Evolutionary conservation across 37 sponge, comb jelly and placozoan species (phyloP).

Genomic region (Petrosia ficiformis): DNA sequence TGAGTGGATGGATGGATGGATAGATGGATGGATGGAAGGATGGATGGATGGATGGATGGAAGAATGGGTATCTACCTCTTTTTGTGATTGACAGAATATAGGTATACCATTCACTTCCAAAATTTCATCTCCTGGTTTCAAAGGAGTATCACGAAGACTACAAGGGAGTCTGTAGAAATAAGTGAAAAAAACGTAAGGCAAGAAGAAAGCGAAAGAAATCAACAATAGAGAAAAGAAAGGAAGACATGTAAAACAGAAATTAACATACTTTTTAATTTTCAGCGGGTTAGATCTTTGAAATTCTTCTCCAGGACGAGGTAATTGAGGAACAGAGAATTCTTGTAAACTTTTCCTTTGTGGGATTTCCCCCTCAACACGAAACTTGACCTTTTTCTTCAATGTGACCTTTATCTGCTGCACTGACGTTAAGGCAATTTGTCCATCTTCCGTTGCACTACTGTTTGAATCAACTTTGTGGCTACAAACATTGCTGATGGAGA

Average conservation of each 20-base stretch:
- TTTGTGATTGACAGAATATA: constrained; percentile 61
- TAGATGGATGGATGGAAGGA: no score
- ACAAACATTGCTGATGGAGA: neutral
- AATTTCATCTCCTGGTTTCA: constrained; percentile 66
- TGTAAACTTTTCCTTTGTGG: constrained; percentile 21
- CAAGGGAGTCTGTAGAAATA: constrained; percentile 45
- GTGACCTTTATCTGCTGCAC: constrained; percentile 19
- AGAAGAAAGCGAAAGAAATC: no score
- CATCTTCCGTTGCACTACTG: neutral
- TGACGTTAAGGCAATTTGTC: neutral
- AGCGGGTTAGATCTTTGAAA: no score
- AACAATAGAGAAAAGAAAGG: no score
- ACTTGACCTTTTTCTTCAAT: neutral
- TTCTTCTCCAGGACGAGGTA: no score
- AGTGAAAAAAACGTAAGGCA: neutral
- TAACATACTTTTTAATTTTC: constrained; percentile 63
- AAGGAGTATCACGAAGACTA: constrained; percentile 24
- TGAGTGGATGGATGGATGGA: no score
- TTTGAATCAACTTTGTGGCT: neutral
- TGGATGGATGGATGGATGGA: no score
- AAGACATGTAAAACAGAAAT: no score
- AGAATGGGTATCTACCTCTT: constrained; percentile 64
- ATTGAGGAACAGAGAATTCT: constrained; percentile 31
- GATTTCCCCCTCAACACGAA: constrained; percentile 49
- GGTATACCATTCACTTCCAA: constrained; percentile 77